These are phyloP conservation scores for Agrochola macilenta DNA, from an alignment of 2,888 invertebrate species.

Conservation along the genomic window DNA sequence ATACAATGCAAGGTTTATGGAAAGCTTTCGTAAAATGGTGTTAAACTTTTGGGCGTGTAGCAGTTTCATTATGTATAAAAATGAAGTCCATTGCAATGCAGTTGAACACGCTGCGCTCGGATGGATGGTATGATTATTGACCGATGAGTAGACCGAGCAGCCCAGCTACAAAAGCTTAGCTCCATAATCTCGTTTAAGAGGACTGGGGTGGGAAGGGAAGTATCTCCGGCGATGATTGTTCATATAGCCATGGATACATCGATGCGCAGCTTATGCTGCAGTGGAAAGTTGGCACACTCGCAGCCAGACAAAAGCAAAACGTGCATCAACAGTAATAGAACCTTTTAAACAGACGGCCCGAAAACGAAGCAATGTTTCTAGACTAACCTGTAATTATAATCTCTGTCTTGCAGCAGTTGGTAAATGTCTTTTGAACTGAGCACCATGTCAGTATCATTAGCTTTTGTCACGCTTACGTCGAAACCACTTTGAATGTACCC, in stretches of 20 bases:
- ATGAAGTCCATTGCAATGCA: background rate
- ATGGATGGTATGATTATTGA: background rate
- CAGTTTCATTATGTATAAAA: background rate
- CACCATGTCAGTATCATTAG: conserved; percentile 1
- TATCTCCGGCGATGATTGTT: background rate
- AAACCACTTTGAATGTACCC: conserved; percentile 11
- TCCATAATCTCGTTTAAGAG: background rate
- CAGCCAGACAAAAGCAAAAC: too few species aligned
- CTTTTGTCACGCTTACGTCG: background rate
- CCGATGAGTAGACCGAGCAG: background rate
- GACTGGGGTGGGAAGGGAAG: background rate
- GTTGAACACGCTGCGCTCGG: background rate
- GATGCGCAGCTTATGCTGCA: background rate
- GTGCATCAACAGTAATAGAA: too few species aligned
- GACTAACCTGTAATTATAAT: conserved; percentile 39
- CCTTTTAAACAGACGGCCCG: background rate
- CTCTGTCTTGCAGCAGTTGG: conserved; percentile 33
- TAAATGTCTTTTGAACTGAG: conserved; percentile 31
- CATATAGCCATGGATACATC: background rate
- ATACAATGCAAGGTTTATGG: background rate
- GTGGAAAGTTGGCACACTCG: background rate
- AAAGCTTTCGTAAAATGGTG: background rate
- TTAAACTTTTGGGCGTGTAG: background rate
- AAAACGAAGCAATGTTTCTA: background rate
- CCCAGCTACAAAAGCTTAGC: too few species aligned